A percentile compares a stretch with the other conserved stretches of the same genome.
phyloP scores from a whole-genome alignment of 2,888 invertebrate species.

The Nasonovia ribisnigri region DNA sequence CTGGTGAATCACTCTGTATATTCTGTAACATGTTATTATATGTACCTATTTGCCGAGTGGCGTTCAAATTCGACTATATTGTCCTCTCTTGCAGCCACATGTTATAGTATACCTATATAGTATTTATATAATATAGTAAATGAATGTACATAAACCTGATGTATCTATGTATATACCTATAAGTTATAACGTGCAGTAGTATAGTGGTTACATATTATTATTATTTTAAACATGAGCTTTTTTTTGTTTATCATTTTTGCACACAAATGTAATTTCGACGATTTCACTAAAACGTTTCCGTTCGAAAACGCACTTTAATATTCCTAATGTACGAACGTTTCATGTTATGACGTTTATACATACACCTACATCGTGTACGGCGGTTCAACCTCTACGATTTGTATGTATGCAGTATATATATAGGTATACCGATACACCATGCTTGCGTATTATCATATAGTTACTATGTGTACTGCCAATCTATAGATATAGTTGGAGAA shows the following conservation, averaged over 20 bases:
- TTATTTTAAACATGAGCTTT: slow-evolving; percentile 39
- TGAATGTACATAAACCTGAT: background rate
- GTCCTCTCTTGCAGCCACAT: background rate
- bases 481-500: background rate
- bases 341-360: background rate
- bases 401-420: background rate
- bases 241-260: slow-evolving; percentile 22
- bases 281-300: slow-evolving; percentile 50
- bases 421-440: background rate
- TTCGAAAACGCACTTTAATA: slow-evolving; percentile 52
- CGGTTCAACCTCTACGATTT: background rate
- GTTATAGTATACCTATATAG: background rate
- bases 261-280: slow-evolving; percentile 48
- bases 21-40: background rate
- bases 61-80: background rate
- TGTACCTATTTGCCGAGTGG: background rate
- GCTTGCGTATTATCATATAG: background rate
- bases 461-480: background rate
- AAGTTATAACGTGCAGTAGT: background rate
- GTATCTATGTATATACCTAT: background rate
- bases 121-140: background rate
- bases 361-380: background rate
- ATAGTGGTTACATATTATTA: background rate
- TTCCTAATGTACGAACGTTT: slow-evolving; percentile 47
- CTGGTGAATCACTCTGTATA: background rate